Base-by-base conservation (phyloP, 2,113 vertebrate species). In the Onychostruthus taczanowskii region DNA sequence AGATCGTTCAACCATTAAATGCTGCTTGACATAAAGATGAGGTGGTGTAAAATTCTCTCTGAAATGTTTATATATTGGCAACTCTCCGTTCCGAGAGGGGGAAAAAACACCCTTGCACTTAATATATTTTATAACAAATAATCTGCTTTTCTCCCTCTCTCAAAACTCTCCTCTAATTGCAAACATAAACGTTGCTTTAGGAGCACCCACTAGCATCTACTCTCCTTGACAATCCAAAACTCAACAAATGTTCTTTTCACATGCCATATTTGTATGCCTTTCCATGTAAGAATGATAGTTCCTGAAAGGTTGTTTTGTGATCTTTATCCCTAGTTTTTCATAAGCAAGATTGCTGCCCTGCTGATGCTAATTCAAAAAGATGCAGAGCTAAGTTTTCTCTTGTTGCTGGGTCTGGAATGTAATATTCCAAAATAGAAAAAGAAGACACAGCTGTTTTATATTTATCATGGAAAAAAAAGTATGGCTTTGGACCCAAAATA, bases 211-310 rank as follows among this genome's bases (percentile, higher is more conserved):
- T 12, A 84, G 80, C 75, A 90, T 83, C 74, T n/a, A 50, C 37
- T 80, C 90, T 47, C 43, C 70, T 87, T 78, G 44, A 39, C 72
- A 92, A 95, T 23, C 52, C 89, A 90, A 92, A 88, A 94, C 83
- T 87, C 93, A 97, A 95, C 95, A 97, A 96, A 97, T 94, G 85
- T 96, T 97, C 96, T 87, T 94, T 97, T 94, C 89, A 78, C 59
- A 76, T 85, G 84, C 43, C 55, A 22, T 96, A 96, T 97, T 97
- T 98, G 97, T 83, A 74, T 68, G 92, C 63, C 95, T 94, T 85
- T 95, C 95, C 96, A 98, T 98, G 98, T 92, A 98, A 95, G 79
- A 97, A 94, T 94, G 89, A 92, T 47, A 87, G 52, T 62, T 97
- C 97, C 97, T 98, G 95, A 97, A 98, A 97, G 83, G 58, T 53